A percentile compares a stretch with the other conserved stretches of the same genome.
Conservation (phyloP, 2,888 invertebrate species). For the Ochropacha duplaris region DNA sequence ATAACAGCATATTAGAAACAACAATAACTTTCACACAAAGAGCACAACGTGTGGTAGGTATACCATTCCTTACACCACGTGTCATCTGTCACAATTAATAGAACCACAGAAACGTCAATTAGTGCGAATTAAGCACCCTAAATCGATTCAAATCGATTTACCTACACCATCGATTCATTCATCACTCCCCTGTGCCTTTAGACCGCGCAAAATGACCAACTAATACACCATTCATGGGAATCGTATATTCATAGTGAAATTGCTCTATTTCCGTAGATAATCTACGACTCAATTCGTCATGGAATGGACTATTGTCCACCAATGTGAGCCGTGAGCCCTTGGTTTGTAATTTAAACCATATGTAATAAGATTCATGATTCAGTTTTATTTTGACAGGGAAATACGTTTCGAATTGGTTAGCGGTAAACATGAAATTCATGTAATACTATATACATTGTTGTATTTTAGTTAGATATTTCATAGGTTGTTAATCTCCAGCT, state of each 20-base stretch:
- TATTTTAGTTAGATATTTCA: too few relatives aligned
- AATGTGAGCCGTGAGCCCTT: constrained; percentile 21
- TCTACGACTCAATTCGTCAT: constrained; percentile 67
- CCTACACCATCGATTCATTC: constrained; percentile 58
- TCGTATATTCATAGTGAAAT: constrained; percentile 61
- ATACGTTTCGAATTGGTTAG: too few relatives aligned
- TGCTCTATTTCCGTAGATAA: constrained; percentile 73
- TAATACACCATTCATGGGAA: constrained; percentile 59
- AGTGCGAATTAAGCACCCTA: constrained; percentile 26
- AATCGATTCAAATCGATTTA: constrained; percentile 65
- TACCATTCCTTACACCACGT: constrained; percentile 12
- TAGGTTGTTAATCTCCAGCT: too few relatives aligned
- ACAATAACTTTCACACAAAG: background rate
- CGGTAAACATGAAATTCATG: too few relatives aligned
- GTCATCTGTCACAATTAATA: constrained; percentile 29
- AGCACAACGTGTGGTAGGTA: constrained; percentile 4
- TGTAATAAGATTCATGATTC: background rate
- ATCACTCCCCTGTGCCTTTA: constrained; percentile 45
- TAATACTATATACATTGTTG: too few relatives aligned
- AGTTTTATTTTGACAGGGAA: background rate
- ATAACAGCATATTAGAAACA: background rate
- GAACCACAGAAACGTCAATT: constrained; percentile 26
- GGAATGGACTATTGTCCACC: constrained; percentile 44
- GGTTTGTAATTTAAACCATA: background rate
- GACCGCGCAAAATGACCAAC: constrained; percentile 53